Base-by-base conservation (phyloP, 1,140 invertebrate genomes). In the Gryon sp. region DNA sequence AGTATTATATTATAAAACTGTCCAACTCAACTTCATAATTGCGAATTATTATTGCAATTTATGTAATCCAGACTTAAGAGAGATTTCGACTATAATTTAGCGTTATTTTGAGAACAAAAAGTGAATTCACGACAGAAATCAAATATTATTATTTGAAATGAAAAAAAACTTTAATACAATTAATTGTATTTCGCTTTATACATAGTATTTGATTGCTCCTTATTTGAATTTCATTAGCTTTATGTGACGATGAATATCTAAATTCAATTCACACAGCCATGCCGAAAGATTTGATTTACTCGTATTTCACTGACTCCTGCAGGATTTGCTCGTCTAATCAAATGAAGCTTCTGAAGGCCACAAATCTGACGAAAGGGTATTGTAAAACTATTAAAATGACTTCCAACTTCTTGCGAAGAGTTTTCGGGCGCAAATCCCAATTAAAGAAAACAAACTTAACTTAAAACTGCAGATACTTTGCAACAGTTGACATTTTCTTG, bases 331-430 rank as follows among this genome's bases (percentile, higher is more conserved):
- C 59, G 3, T 65, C 32, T 75, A 66, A 66, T 66, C 62, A 26
- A 59, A 74, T 59, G 45, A 65, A 66, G 60, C 55, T 65, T 66
- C 36, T 57, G 11, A 32, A 38, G 69, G 36, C 52, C 45, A 20
- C 50, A 65, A 65, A 73, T 73, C 43, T 57, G 48, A 72, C 46
- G 40, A 38, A 46, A 63, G 45, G 50, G 41, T 57, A 63, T 72
- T 57, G 22, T 46, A 2, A 12, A 62, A 24, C 41, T 41, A 24
- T 26, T 14, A 36, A 26, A 6, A 43, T 20, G 12, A 26, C 40
- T 46, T 18, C 2, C 32, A 57, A 69, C 32, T 55, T 50, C n/a
- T 0, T 15, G 20, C 32, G 22, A 63, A 65, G n/a, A n/a, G 43
- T 59, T 65, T 50, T 28, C 2, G 22, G 32, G 14, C 43, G 60